These are phyloP conservation scores for Dorcus hopei DNA, from an alignment of 2,888 invertebrate genomes.

Conservation along the genomic window DNA sequence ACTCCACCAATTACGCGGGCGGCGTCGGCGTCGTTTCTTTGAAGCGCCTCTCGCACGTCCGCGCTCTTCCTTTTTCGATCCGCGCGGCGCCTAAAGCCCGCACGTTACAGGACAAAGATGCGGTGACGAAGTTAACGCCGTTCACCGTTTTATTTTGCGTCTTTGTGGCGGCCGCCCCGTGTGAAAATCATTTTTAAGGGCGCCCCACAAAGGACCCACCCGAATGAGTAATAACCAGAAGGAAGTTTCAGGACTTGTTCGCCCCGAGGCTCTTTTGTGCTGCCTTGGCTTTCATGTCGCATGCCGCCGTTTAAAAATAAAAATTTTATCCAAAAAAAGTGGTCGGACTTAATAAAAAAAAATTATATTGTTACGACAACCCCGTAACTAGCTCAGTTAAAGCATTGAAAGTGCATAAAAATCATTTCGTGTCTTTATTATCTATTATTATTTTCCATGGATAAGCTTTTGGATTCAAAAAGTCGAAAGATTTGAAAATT, in stretches of 20 bases:
- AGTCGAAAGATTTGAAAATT: no score
- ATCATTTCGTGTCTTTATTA: no score
- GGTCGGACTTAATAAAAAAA: no score
- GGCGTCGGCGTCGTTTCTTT: slow-evolving; percentile 21
- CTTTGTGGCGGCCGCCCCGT: slow-evolving; percentile 36
- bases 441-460: no score
- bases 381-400: no score
- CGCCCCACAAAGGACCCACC: slow-evolving; percentile 33
- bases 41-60: slow-evolving; percentile 8
- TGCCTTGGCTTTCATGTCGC: slow-evolving; percentile 2
- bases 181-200: slow-evolving; percentile 41
- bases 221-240: slow-evolving; percentile 34
- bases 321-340: no score
- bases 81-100: neutral
- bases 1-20: slow-evolving; percentile 33
- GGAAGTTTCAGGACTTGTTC: slow-evolving; percentile 32
- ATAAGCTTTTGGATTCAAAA: no score
- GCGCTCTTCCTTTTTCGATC: slow-evolving; percentile 8
- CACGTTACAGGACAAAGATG: slow-evolving; percentile 7
- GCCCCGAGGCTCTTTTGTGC: slow-evolving; percentile 25
- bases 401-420: no score
- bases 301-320: no score
- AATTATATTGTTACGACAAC: no score
- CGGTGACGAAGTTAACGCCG: slow-evolving; percentile 18
- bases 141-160: slow-evolving; percentile 39